Evolutionary conservation across 2,888 invertebrate species (phyloP).

Genomic region (Neoascia interrupta): DNA sequence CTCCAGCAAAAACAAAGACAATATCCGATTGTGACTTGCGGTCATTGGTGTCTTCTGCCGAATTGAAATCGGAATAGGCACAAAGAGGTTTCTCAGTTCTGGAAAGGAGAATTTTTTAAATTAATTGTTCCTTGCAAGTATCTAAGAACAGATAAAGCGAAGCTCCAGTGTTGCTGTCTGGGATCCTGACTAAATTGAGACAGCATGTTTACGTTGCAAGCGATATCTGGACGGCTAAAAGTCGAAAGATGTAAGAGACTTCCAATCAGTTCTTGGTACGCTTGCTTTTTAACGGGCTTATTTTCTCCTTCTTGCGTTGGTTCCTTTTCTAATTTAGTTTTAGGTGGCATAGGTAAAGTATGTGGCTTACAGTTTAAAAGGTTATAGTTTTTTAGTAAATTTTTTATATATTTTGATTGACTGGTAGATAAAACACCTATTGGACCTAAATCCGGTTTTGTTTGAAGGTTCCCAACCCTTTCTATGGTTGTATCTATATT

Average conservation of each 20-base stretch:
- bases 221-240: too few relatives aligned
- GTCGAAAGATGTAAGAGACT: conserved; percentile 25
- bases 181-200: conserved; percentile 4
- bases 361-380: conserved; percentile 16
- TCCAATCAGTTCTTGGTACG: conserved; percentile 14
- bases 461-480: too few relatives aligned
- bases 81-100: not conserved
- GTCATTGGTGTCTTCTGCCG: conserved; percentile 1
- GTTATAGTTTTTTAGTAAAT: not conserved
- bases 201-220: conserved; percentile 15
- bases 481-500: too few relatives aligned
- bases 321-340: conserved; percentile 13
- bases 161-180: conserved; percentile 1
- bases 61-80: not conserved
- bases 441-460: too few relatives aligned
- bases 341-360: conserved; percentile 12
- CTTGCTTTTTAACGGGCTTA: not conserved
- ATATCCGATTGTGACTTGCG: too few relatives aligned
- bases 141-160: not conserved
- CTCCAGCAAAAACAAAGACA: not conserved
- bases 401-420: not conserved
- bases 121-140: conserved; percentile 5
- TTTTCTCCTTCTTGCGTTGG: conserved; percentile 16
- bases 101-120: not conserved
- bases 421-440: not conserved